Percentiles rank a stretch among this genome's conserved stretches.
phyloP scores from a whole-genome alignment of 2,113 vertebrate genomes.

The Lichenostomus cassidix region DNA sequence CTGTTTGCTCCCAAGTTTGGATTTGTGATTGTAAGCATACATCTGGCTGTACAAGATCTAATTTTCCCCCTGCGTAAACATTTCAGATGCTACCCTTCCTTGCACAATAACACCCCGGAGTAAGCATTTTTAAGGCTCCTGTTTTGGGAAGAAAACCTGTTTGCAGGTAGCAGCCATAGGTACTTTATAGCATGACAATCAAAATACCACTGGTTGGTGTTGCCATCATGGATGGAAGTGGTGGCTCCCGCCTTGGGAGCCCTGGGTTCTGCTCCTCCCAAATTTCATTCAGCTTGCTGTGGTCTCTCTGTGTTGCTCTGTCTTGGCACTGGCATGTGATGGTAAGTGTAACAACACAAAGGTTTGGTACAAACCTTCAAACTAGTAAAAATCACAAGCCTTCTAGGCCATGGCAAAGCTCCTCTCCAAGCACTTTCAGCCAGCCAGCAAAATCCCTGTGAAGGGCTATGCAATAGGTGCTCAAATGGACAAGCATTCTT shows the following conservation, averaged over 20 bases:
- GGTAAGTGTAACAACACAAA: fast-evolving
- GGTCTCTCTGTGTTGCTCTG: neutral
- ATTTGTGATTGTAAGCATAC: neutral
- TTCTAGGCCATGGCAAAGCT: neutral
- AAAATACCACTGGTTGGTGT: neutral
- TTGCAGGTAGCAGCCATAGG: neutral
- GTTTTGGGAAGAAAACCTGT: neutral
- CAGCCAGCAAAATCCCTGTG: neutral
- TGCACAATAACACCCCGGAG: neutral
- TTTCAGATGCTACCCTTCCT: neutral
- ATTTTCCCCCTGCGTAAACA: neutral
- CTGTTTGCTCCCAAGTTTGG: neutral
- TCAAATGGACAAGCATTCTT: neutral
- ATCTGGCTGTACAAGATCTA: neutral
- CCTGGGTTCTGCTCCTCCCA: neutral
- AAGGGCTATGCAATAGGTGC: neutral
- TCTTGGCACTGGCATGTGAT: neutral
- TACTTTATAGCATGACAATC: neutral
- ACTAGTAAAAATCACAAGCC: neutral
- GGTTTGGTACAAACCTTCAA: neutral
- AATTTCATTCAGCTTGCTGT: neutral
- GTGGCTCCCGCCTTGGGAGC: neutral
- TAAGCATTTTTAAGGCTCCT: neutral
- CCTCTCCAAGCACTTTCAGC: fast-evolving
- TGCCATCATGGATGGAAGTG: neutral